Percentiles rank a stretch among this genome's conserved stretches.
Conservation (phyloP, 2,113 vertebrate genomes). For the Dipodomys spectabilis region DNA sequence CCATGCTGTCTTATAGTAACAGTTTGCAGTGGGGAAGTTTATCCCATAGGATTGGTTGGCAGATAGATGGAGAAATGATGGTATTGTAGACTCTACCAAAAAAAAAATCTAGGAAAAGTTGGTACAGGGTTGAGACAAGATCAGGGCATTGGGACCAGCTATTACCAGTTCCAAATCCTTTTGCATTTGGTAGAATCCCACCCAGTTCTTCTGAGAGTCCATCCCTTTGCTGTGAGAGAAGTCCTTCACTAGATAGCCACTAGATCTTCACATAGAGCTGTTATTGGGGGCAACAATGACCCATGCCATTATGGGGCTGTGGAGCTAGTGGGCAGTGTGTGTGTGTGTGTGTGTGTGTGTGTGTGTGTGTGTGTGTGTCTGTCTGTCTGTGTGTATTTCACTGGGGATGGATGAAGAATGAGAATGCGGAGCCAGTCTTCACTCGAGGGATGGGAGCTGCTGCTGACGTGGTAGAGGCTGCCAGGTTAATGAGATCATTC, state of each 20-base stretch:
- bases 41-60: not conserved
- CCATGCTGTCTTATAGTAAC: not conserved
- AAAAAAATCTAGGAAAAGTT: not conserved
- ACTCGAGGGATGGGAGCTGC: not conserved
- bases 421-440: not conserved
- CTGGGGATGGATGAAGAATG: not conserved
- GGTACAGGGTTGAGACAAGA: not conserved
- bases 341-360: not conserved
- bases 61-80: not conserved
- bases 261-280: not conserved
- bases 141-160: not conserved
- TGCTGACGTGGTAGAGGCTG: not conserved
- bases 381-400: no score
- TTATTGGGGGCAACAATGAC: not conserved
- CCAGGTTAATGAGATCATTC: slow-evolving; percentile 67
- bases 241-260: not conserved
- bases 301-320: no score
- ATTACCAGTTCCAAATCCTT: not conserved
- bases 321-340: not conserved
- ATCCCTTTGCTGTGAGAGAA: not conserved
- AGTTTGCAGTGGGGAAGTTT: not conserved
- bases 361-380: not conserved
- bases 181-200: not conserved
- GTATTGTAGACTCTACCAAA: not conserved
- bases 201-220: not conserved